Base-by-base conservation (phyloP, 1,140 invertebrate species). In the Aleiodes sp. region DNA sequence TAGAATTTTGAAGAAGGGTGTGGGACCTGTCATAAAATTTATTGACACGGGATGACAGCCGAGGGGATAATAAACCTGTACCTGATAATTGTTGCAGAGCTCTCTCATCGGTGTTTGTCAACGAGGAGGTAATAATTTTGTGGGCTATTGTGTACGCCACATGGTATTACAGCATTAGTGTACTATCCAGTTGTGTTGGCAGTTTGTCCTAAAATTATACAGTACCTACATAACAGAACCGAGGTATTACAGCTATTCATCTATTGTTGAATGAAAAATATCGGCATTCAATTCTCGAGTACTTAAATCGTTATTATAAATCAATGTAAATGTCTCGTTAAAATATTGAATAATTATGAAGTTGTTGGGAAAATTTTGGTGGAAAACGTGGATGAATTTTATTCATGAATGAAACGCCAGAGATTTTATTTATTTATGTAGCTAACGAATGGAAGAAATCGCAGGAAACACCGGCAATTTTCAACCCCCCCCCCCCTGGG, bases 41-140 rank as follows among this genome's bases (percentile, higher is more conserved):
- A 64, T 39, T 43, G 35, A 26, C 24, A 46, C 2, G 46, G 14
- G 64, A 7, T 7, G n/a, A 2, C n/a, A 2, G n/a, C n/a, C n/a
- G n/a, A 52, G 46, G 1, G 19, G 9, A 14, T 26, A 66, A 56
- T 37, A 66, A 66, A 57, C 29, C 46, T 57, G 46, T 37, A 57
- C 29, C 64, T 66, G 46, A 57, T 66, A 56, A 66, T 57, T 33
- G 33, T 21, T 43, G 14, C 29, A 12, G 12, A 63, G 39, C 37
- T n/a, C 59, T 16, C 21, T 33, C 29, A 21, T 66, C 41, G 68
- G 59, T 16, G 62, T 75, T 72, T 76, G 71, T 75, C 77, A 46
- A 35, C 73, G 73, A 76, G 70, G 67, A 65, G 64, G 70, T 74
- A 70, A 76, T 76, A 71, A 77, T 75, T 69, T 75, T 68, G 14